These are phyloP conservation scores for Dusona sp. DNA, from an alignment of 2,888 invertebrate species.

Conservation along the genomic window DNA sequence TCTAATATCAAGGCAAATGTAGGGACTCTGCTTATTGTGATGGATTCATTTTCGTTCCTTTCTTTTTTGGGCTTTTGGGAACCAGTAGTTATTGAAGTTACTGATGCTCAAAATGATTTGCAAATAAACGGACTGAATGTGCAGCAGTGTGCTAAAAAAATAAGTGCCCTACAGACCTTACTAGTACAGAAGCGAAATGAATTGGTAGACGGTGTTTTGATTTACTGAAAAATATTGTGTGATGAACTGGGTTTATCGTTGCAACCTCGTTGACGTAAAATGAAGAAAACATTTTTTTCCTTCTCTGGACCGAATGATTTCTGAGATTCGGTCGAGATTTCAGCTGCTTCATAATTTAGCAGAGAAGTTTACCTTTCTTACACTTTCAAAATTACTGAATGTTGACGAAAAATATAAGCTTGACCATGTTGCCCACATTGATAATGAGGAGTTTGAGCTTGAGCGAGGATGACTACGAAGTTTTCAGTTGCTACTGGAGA, in stretches of 20 bases:
- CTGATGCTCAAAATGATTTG: constrained; percentile 3
- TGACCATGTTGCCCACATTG: neutral
- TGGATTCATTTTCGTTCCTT: neutral
- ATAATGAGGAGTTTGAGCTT: neutral
- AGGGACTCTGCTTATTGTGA: neutral
- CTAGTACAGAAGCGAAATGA: neutral
- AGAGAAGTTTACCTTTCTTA: neutral
- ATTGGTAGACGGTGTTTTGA: neutral
- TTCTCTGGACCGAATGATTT: neutral
- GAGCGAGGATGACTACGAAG: neutral
- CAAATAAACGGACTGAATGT: constrained; percentile 3
- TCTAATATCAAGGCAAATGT: neutral
- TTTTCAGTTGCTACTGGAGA: constrained; percentile 8
- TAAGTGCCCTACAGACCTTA: neutral
- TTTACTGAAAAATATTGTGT: neutral
- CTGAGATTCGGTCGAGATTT: neutral
- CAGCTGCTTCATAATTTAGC: constrained; percentile 1
- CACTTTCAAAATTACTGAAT: neutral
- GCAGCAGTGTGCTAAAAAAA: neutral
- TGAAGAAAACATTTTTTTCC: neutral
- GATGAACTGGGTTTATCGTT: neutral
- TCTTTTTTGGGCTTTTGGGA: constrained; percentile 13
- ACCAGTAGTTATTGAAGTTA: neutral
- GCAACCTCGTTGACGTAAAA: neutral
- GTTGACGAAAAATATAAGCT: neutral